Conservation (phyloP, 2,797 vertebrate genomes). For the Buphagus erythrorhynchus region DNA sequence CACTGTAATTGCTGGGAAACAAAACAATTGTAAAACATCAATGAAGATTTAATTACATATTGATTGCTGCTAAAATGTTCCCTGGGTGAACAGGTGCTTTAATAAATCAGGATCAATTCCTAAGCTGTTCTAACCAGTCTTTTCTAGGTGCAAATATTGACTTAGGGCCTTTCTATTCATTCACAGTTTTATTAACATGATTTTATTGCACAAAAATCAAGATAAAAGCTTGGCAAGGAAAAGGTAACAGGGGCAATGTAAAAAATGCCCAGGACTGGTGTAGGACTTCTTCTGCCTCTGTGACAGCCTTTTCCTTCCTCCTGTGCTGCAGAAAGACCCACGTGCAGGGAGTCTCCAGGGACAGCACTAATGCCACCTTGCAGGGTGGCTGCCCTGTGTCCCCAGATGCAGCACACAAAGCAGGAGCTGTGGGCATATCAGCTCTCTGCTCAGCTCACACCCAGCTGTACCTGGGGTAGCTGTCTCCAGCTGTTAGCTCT, state of each 20-base stretch:
- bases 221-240: neutral
- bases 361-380: neutral
- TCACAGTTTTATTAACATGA: slow-evolving; percentile 42
- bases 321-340: neutral
- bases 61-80: slow-evolving; percentile 63
- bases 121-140: slow-evolving; percentile 30
- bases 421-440: neutral
- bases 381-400: neutral
- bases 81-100: slow-evolving; percentile 46
- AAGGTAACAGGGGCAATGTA: neutral
- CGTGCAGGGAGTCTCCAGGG: neutral
- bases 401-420: fast-evolving
- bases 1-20: slow-evolving; percentile 43
- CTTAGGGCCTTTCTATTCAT: slow-evolving; percentile 21
- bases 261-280: neutral
- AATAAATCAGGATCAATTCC: slow-evolving; percentile 66
- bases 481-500: neutral
- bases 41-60: slow-evolving; percentile 64
- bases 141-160: slow-evolving; percentile 55
- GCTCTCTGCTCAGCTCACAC: neutral
- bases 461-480: too few relatives aligned
- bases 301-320: neutral
- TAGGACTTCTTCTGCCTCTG: neutral
- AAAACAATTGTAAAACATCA: slow-evolving; percentile 56
- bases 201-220: slow-evolving; percentile 40